These are phyloP conservation scores for Temnothorax rugatulus DNA, from an alignment of 2,888 invertebrate genomes.

Conservation along the genomic window DNA sequence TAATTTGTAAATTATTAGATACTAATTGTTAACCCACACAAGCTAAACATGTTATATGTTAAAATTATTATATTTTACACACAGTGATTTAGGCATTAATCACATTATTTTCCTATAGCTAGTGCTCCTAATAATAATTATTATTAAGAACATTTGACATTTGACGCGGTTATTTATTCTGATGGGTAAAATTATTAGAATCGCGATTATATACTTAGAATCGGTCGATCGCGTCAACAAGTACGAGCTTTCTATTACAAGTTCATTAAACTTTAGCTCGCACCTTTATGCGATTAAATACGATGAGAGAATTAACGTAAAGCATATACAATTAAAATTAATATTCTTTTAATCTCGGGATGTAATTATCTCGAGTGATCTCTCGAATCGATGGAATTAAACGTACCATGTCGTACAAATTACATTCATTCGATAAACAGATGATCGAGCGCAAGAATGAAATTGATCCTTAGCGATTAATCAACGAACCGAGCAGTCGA, in stretches of 20 bases:
- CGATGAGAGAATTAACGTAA: not conserved
- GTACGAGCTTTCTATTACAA: not conserved
- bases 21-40: not conserved
- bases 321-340: not conserved
- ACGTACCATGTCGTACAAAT: conserved; percentile 25
- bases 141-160: not conserved
- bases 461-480: conserved; percentile 58
- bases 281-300: not conserved
- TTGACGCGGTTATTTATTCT: not conserved
- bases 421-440: conserved; percentile 14
- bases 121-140: not conserved
- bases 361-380: conserved; percentile 1
- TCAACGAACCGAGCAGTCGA: conserved; percentile 45
- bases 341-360: not conserved
- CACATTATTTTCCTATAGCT: not conserved
- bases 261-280: conserved; percentile 7
- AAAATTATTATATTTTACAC: not conserved
- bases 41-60: not conserved
- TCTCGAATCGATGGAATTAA: conserved; percentile 5
- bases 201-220: not conserved
- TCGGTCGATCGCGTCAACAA: not conserved
- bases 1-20: not conserved
- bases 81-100: not conserved
- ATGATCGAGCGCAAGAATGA: not conserved
- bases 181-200: not conserved